These are phyloP conservation scores for Drosophila saltans DNA, from an alignment of 1,140 invertebrate species.

Conservation along the genomic window DNA sequence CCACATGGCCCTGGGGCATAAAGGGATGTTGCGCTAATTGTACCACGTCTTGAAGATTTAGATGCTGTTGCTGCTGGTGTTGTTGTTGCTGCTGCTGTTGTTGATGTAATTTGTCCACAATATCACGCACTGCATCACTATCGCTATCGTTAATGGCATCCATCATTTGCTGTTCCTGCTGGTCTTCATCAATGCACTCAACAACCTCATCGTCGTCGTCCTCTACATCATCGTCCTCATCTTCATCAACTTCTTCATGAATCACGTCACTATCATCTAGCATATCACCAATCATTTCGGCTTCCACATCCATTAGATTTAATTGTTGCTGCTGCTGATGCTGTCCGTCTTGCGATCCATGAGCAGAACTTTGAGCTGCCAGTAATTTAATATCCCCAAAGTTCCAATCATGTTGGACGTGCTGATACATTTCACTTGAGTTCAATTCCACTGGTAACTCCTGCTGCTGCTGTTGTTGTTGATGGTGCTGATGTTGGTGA, in stretches of 20 bases:
- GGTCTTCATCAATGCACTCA: slow-evolving; percentile 54
- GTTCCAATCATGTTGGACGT: slow-evolving; percentile 82
- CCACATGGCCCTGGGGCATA: slow-evolving; percentile 61
- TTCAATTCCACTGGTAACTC: slow-evolving; percentile 58
- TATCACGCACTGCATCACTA: slow-evolving; percentile 66
- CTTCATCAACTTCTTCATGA: slow-evolving; percentile 61
- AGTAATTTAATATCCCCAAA: slow-evolving; percentile 74
- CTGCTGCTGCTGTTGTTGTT: slow-evolving; percentile 41
- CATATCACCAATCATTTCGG: slow-evolving; percentile 65
- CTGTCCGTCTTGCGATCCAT: slow-evolving; percentile 28
- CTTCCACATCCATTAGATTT: slow-evolving; percentile 71
- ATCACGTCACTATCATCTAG: slow-evolving; percentile 64
- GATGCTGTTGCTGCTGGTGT: slow-evolving; percentile 43
- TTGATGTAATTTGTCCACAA: slow-evolving; percentile 74
- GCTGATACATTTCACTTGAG: slow-evolving; percentile 75
- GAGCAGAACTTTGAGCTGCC: slow-evolving; percentile 32
- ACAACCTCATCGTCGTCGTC: slow-evolving; percentile 64
- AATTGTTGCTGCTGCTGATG: slow-evolving; percentile 47
- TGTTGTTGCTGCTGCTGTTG: slow-evolving; percentile 67
- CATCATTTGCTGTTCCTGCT: slow-evolving; percentile 43
- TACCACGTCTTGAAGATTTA: slow-evolving; percentile 65
- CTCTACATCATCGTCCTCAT: slow-evolving; percentile 55
- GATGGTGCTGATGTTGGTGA: neutral
- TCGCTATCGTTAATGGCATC: slow-evolving; percentile 59
- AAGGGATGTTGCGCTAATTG: slow-evolving; percentile 68